Percentiles rank a stretch among this genome's conserved stretches.
Conservation (phyloP, 2,797 vertebrate species). For the Eospalax fontanierii region DNA sequence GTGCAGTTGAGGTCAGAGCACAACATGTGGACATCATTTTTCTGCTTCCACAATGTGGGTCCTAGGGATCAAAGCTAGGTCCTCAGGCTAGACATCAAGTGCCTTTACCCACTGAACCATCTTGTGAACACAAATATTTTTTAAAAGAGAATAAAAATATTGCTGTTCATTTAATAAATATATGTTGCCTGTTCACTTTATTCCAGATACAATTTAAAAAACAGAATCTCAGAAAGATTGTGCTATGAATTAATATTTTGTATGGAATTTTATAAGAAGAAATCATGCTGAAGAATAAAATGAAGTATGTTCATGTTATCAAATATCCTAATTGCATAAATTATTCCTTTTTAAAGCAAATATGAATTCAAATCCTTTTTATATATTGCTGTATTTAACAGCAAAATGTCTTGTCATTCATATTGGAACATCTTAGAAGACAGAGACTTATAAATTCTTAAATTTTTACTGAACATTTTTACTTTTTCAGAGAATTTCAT, state of each 20-base stretch:
- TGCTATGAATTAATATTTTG: not conserved
- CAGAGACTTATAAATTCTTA: not conserved
- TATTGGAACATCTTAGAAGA: not conserved
- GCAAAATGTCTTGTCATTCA: constrained; percentile 1
- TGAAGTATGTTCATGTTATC: not conserved
- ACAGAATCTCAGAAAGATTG: not conserved
- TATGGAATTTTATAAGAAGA: not conserved
- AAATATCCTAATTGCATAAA: not conserved
- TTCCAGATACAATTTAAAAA: not conserved
- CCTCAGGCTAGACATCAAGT: not conserved
- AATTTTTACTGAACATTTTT: not conserved
- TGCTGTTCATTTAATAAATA: constrained; percentile 37
- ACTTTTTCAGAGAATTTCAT: no score
- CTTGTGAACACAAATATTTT: not conserved
- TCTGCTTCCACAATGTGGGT: not conserved
- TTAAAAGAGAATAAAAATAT: constrained; percentile 34
- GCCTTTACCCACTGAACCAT: not conserved
- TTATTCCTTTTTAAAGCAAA: constrained; percentile 6
- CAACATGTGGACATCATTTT: not conserved
- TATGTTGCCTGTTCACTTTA: not conserved
- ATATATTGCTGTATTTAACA: constrained; percentile 20
- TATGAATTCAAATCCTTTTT: not conserved
- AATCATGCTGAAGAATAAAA: not conserved
- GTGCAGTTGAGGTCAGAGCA: not conserved
- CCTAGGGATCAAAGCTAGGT: not conserved